phyloP scores from a whole-genome alignment of 2,797 vertebrate species.

The Numenius phaeopus region DNA sequence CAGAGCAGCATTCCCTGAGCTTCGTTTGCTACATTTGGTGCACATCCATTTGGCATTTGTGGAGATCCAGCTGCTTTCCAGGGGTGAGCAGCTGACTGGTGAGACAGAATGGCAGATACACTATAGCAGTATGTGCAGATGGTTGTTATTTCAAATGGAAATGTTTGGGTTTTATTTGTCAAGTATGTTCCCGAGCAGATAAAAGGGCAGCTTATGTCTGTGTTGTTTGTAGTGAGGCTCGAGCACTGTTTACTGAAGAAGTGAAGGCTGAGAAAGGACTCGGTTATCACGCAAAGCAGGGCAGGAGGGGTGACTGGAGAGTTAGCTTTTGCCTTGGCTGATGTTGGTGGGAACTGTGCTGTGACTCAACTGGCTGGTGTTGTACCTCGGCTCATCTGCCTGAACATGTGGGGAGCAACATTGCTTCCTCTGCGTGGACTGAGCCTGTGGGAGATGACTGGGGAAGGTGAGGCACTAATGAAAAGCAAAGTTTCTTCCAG shows the following conservation, averaged over 20 bases:
- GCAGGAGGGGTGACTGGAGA: not conserved
- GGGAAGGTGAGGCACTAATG: not conserved
- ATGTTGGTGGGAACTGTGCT: not conserved
- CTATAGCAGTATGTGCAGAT: not conserved
- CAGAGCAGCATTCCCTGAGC: not conserved
- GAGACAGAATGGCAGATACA: not conserved
- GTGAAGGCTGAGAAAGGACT: not conserved
- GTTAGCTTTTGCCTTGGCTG: not conserved
- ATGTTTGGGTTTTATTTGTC: not conserved
- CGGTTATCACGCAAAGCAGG: not conserved
- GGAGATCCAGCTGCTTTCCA: constrained; percentile 25
- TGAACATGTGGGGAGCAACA: rapidly evolving
- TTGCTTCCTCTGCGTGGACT: not conserved
- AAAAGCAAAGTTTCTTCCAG: not conserved
- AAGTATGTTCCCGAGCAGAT: not conserved
- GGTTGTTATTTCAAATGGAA: not conserved
- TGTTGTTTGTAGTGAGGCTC: not conserved
- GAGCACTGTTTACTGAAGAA: not conserved
- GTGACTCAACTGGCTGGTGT: not conserved
- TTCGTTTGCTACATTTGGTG: not conserved
- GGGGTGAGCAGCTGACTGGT: not conserved
- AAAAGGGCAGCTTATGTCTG: not conserved
- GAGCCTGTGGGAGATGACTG: rapidly evolving
- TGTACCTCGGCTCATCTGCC: not conserved
- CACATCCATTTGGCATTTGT: not conserved